Base-by-base conservation (phyloP, 2,888 invertebrate species). In the Limenitis arthemis region DNA sequence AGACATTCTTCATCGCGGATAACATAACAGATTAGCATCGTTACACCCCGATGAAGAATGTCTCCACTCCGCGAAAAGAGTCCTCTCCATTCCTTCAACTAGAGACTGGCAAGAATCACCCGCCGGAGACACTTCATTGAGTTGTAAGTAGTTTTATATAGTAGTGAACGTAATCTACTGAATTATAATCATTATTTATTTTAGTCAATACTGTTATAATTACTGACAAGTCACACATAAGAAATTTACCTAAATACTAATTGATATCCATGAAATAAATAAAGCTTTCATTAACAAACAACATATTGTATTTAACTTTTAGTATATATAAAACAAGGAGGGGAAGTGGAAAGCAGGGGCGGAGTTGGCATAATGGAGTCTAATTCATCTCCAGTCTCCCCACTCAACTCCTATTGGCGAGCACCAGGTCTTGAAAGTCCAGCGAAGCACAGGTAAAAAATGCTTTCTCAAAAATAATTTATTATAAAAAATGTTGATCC, bases 331-430 rank as follows among this genome's bases (percentile, higher is more conserved):
- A 91, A 91, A 67, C 89, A 89, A 77, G 88, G 88, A 1, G 86
- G 88, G 5, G 91, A 91, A 60, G 87, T 88, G 44, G 91, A 91
- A 61, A 90, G 90, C 67, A 88, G 91, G 42, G 87, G 88, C 1
- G 88, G 87, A 0, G 86, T 79, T 8, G 75, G 70, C 20, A 65
- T 69, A 12, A 61, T 76, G 51, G 79, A 80, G 49, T 72, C 70
- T 2, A 72, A 73, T 2, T 78, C 79, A 12, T 77, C 81, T 1
- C 79, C 75, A n/a, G 75, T 70, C 40, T 79, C 79, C 0, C 80
- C 82, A 0, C 69, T 72, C 40, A 59, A 77, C 34, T 74, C 79
- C 1, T 85, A 84, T 64, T 86, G 86, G 85, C 70, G 79, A 11
- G 79, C 79, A 11, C 76, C 79, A 0, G 70, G 70, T 0, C 65